A percentile compares a stretch with the other conserved stretches of the same genome.
These are phyloP conservation scores for Petrocephalus sullivani DNA, from an alignment of 2,797 vertebrate species.

Conservation along the genomic window DNA sequence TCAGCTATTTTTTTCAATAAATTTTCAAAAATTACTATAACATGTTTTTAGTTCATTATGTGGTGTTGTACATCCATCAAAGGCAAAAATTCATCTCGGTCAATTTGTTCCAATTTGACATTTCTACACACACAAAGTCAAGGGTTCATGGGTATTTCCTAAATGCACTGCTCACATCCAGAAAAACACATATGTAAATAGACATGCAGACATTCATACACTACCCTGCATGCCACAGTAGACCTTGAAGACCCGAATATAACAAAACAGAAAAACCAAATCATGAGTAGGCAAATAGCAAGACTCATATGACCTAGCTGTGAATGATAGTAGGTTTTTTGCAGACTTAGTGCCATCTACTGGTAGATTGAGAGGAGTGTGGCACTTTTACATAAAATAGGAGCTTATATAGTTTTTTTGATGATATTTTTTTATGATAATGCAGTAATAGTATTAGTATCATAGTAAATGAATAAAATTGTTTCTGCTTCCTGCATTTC, in stretches of 20 bases:
- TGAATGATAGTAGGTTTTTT: background rate
- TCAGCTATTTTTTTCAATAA: background rate
- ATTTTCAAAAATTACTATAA: background rate
- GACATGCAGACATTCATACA: background rate
- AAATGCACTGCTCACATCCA: background rate
- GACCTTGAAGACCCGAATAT: background rate
- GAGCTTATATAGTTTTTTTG: background rate
- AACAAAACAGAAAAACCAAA: background rate
- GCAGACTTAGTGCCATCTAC: constrained; percentile 9
- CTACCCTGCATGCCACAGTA: background rate
- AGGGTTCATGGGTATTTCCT: background rate
- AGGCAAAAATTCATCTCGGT: background rate
- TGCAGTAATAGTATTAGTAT: background rate
- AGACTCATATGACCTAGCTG: background rate
- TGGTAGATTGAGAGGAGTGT: background rate
- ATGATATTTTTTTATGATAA: background rate
- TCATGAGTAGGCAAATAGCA: background rate
- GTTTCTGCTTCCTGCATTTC: background rate
- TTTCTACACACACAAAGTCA: background rate
- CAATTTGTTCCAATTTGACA: background rate
- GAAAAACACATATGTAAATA: background rate
- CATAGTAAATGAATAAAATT: background rate
- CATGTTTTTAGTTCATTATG: background rate
- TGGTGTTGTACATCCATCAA: background rate
- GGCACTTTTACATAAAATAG: background rate